Evolutionary conservation across 1,140 invertebrate species (phyloP), one percentile per base, ranked within the genome.

Genomic region (Drosophila funebris): DNA sequence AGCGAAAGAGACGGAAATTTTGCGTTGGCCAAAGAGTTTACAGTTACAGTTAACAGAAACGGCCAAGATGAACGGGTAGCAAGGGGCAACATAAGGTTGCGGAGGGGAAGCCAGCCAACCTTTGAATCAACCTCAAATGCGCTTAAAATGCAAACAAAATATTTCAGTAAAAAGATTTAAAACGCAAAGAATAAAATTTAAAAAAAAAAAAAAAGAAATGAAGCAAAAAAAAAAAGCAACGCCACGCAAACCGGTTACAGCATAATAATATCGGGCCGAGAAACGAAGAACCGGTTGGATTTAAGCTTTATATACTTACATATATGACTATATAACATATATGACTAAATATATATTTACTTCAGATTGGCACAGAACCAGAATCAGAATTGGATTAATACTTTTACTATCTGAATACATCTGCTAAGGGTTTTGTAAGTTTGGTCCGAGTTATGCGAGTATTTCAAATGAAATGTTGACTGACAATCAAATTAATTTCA

Each of bases 121-220:
- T 57, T 48, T 67, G 44, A 41, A 48, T 29, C 41, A 18, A 27
- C 13, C 53, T 78, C 78, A 82, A 82, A 82, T 82, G 63, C 58
- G 78, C 72, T 81, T 48, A 43, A 81, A 75, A 80, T 76, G 61
- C 71, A 69, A 62, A 81, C 50, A 56, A 64, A 75, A 70, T 67
- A 56, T 62, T 57, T 57, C 57, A 74, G 14, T 58, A 77, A 70
- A 56, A 62, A 44, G 44, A 61, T 54, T 71, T 31, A 64, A 74
- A 74, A 18, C 54, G 50, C 36, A 61, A 63, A 75, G 72, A 71
- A 75, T 79, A 50, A 69, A 79, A 70, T 78, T 79, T 14, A 69
- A 68, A 70, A 78, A 72, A 64, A 48, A 62, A 46, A 62, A 52
- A 4, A 60, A 3, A 43, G 7, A 43, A 43, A 5, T 5, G 0